Percentiles rank a stretch among this genome's conserved stretches.
phyloP scores from a whole-genome alignment of 2,797 vertebrate genomes.

The Cyprinella venusta region DNA sequence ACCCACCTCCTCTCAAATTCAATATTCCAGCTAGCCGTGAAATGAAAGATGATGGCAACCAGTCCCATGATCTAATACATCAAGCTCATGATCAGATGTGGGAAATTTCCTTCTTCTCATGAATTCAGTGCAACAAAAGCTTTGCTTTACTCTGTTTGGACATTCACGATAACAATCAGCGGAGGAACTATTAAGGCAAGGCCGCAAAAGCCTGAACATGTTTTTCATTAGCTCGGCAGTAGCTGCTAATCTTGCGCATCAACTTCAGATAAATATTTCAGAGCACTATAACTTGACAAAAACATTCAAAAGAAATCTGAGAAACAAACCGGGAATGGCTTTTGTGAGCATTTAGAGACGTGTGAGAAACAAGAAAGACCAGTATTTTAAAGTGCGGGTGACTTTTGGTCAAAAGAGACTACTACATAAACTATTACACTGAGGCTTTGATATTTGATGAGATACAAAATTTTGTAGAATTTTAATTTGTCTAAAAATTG shows the following conservation, averaged over 20 bases:
- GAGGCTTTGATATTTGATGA: constrained; percentile 1
- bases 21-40: constrained; percentile 4
- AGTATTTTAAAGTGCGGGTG: constrained; percentile 40
- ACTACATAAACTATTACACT: background rate
- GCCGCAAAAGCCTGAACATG: constrained; percentile 32
- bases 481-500: background rate
- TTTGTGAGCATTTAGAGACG: constrained; percentile 18
- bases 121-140: constrained; percentile 20
- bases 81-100: constrained; percentile 26
- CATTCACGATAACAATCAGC: constrained; percentile 44
- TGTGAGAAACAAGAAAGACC: constrained; percentile 53
- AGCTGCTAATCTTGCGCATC: constrained; percentile 55
- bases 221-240: constrained; percentile 56
- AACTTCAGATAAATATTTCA: constrained; percentile 55
- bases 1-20: background rate
- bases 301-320: constrained; percentile 30
- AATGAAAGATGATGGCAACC: constrained; percentile 9
- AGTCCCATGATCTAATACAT: constrained; percentile 10
- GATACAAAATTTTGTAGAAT: background rate
- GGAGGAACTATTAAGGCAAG: constrained; percentile 29
- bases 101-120: constrained; percentile 21
- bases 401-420: background rate
- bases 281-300: constrained; percentile 44
- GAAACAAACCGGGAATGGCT: constrained; percentile 25
- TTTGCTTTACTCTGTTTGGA: constrained; percentile 41